Evolutionary conservation across 2,888 invertebrate species (phyloP), one percentile per base, ranked within the genome.

Genomic region (Phyllotreta cruciferae): DNA sequence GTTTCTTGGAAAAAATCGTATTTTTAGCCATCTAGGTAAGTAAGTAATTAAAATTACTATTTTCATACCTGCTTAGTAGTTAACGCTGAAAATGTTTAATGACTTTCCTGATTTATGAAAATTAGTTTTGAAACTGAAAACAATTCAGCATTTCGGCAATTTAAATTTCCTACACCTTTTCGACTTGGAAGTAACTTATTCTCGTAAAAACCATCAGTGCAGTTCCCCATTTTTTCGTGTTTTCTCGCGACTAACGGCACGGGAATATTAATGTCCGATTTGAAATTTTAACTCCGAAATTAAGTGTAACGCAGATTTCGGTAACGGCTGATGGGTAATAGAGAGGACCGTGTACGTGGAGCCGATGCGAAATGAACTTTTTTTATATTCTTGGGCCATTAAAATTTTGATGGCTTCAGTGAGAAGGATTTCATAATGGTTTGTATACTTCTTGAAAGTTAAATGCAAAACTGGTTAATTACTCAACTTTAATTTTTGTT

Each of bases 241-340:
- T 60, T 60, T 54, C 14, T 9, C 10, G 24, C 52, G 50, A 54
- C 52, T 36, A 44, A 44, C 61, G 57, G 8, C 52, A 38, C 6
- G 36, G 35, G 64, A 64, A 64, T 64, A 64, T 60, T 64, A 64
- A 61, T 64, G 56, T 57, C 49, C 42, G 49, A 57, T 64, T 64
- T 53, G 36, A 45, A 53, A 64, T 53, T 61, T 53, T 56, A 52
- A 60, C 60, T 60, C 36, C 37, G 24, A 60, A 53, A 60, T 60
- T 60, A 60, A 60, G 60, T 60, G 53, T 60, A 36, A 52, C 52
- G 44, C 52, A 60, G 60, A 60, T 60, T 60, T 60, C 8, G 52
- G 60, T 60, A 60, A 60, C 60, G 52, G 52, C 37, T 53, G 42
- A 58, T 50, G 58, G 41, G 38, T 49, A 49, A 58, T 11, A 42